phyloP scores from a whole-genome alignment of 2,113 vertebrate species.

The Toxotes jaculatrix region DNA sequence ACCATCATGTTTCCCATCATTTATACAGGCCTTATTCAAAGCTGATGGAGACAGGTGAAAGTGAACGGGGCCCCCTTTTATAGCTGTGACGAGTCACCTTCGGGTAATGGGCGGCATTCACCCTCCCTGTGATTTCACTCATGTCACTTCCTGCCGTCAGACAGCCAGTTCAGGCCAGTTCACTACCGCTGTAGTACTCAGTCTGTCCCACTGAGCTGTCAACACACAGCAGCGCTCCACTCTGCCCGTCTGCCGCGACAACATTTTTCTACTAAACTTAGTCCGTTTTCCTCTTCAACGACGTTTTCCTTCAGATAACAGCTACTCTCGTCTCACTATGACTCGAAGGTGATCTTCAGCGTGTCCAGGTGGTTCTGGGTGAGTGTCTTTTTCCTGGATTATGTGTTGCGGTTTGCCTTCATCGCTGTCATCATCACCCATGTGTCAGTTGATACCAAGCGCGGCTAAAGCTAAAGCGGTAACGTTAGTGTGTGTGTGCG shows the following conservation, averaged over 20 bases:
- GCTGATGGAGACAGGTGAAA: background rate
- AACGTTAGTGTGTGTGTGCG: background rate
- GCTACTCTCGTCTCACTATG: slow-evolving; percentile 72
- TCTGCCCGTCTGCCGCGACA: slow-evolving; percentile 25
- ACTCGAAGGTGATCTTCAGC: slow-evolving; percentile 85
- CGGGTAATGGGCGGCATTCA: background rate
- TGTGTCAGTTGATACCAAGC: slow-evolving; percentile 72
- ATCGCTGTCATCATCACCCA: slow-evolving; percentile 73
- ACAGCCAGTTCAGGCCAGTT: slow-evolving; percentile 83
- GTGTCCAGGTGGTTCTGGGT: slow-evolving; percentile 86
- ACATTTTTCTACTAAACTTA: slow-evolving; percentile 39
- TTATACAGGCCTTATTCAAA: background rate
- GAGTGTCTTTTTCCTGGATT: slow-evolving; percentile 55
- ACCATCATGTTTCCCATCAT: background rate
- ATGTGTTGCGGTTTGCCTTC: slow-evolving; percentile 16
- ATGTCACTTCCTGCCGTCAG: slow-evolving; percentile 76
- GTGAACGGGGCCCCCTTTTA: background rate
- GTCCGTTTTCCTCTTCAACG: slow-evolving; percentile 37
- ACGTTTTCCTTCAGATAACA: slow-evolving; percentile 71
- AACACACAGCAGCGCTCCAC: slow-evolving; percentile 42
- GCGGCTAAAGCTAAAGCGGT: slow-evolving; percentile 57
- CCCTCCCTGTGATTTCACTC: slow-evolving; percentile 58
- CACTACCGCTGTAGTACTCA: slow-evolving; percentile 58
- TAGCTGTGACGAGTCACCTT: background rate
- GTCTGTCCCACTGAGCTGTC: slow-evolving; percentile 74